These are phyloP conservation scores for Cairina moschata DNA, from an alignment of 2,113 vertebrate species.

Conservation along the genomic window DNA sequence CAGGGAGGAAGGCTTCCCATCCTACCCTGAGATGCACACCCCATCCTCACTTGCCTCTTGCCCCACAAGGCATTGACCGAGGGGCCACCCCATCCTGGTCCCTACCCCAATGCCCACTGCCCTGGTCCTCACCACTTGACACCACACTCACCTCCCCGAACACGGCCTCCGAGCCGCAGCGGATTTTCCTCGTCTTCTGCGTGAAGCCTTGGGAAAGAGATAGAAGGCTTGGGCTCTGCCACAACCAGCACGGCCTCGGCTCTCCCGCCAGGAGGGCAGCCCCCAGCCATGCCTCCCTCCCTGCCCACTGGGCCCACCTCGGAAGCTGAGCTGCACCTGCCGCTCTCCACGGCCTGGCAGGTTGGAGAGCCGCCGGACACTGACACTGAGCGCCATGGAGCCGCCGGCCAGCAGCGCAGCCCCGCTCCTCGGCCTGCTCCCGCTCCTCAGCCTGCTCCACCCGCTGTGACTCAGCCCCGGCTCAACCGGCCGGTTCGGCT, in stretches of 20 bases:
- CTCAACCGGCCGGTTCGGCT: conserved; percentile 65
- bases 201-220: conserved; percentile 79
- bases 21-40: fast-evolving
- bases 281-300: too few species aligned
- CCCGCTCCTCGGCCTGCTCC: not conserved
- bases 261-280: not conserved
- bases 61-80: not conserved
- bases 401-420: not conserved
- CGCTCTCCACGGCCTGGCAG: conserved; percentile 85
- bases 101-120: not conserved
- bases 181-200: conserved; percentile 87
- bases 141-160: conserved; percentile 85
- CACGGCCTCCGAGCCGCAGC: conserved; percentile 80
- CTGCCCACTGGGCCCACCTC: conserved; percentile 73
- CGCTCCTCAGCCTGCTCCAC: not conserved
- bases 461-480: conserved; percentile 45
- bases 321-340: conserved; percentile 86
- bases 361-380: conserved; percentile 80
- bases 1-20: fast-evolving
- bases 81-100: fast-evolving
- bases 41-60: not conserved
- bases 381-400: conserved; percentile 86
- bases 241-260: too few species aligned
- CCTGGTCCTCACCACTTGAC: not conserved
- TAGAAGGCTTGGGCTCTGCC: not conserved